phyloP scores from a whole-genome alignment of 1,140 invertebrate genomes.

The Nautilus pompilius region DNA sequence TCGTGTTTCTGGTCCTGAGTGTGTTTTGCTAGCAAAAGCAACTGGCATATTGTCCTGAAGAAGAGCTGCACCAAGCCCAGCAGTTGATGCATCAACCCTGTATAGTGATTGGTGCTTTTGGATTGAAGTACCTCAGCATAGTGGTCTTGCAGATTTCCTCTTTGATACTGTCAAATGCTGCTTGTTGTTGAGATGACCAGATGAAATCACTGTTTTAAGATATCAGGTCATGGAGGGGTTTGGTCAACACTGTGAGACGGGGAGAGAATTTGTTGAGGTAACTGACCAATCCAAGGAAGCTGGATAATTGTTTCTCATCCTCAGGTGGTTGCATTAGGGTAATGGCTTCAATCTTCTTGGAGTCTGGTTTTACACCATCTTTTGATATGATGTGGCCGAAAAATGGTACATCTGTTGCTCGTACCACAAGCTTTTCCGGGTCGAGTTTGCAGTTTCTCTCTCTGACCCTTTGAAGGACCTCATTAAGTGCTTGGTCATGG shows the following conservation, averaged over 20 bases:
- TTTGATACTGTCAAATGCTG: constrained; percentile 14
- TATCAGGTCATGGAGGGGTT: constrained; percentile 2
- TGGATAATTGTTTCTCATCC: constrained; percentile 17
- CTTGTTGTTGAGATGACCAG: constrained; percentile 12
- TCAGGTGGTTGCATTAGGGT: constrained; percentile 8
- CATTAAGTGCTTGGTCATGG: too few species aligned
- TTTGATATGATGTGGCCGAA: constrained; percentile 23
- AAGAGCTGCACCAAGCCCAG: constrained; percentile 52
- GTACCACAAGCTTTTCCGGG: constrained; percentile 14
- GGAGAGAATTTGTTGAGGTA: constrained; percentile 48
- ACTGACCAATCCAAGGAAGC: constrained; percentile 43
- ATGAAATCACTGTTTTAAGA: too few species aligned
- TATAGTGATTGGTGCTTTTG: constrained; percentile 1
- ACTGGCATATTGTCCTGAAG: constrained; percentile 55
- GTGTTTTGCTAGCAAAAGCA: constrained; percentile 52
- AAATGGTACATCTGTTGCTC: neutral
- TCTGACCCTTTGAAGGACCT: neutral
- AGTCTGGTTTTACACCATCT: constrained; percentile 47
- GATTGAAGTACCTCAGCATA: constrained; percentile 14
- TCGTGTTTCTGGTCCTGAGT: constrained; percentile 51
- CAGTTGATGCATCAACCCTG: constrained; percentile 22
- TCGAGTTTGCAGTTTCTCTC: constrained; percentile 10
- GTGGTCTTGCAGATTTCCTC: neutral
- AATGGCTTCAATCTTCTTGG: constrained; percentile 47
- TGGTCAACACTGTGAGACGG: constrained; percentile 29